These are phyloP conservation scores for Kryptopterus vitreolus DNA, from an alignment of 2,797 vertebrate genomes.

Conservation along the genomic window DNA sequence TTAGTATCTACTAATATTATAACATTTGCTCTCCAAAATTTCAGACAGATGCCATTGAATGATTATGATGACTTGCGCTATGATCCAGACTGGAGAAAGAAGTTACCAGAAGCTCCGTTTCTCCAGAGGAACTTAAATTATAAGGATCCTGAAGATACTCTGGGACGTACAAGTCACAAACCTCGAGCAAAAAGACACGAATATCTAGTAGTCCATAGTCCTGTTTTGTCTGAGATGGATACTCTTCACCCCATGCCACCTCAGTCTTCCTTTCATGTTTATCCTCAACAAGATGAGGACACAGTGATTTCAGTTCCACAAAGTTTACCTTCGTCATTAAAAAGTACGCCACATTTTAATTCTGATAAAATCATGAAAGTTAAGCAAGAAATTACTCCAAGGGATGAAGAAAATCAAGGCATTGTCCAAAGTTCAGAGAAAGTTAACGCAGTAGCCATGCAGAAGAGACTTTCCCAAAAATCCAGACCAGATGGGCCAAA, in stretches of 20 bases:
- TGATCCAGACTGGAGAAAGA: slow-evolving; percentile 76
- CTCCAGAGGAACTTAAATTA: slow-evolving; percentile 39
- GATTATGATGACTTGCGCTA: slow-evolving; percentile 72
- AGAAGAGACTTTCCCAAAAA: slow-evolving; percentile 28
- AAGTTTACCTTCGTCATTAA: slow-evolving; percentile 8
- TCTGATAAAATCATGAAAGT: neutral
- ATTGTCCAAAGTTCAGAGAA: slow-evolving; percentile 1
- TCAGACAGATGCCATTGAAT: slow-evolving; percentile 62
- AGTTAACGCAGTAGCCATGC: slow-evolving; percentile 12
- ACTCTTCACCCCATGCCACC: slow-evolving; percentile 36
- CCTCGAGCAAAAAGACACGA: slow-evolving; percentile 41
- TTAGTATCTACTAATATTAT: too few relatives aligned
- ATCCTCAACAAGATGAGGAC: slow-evolving; percentile 45
- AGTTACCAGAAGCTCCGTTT: slow-evolving; percentile 46
- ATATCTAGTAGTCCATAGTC: slow-evolving; percentile 46
- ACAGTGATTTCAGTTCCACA: neutral
- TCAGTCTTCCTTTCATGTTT: slow-evolving; percentile 56
- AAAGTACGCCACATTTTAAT: neutral
- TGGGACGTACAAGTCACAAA: slow-evolving; percentile 14
- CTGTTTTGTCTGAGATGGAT: slow-evolving; percentile 18
- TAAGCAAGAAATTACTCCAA: neutral
- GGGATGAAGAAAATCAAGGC: neutral
- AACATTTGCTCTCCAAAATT: neutral
- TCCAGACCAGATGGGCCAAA: slow-evolving; percentile 53
- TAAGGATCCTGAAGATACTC: slow-evolving; percentile 35